Base-by-base conservation (phyloP, 2,797 vertebrate genomes). In the Margarornis squamiger region DNA sequence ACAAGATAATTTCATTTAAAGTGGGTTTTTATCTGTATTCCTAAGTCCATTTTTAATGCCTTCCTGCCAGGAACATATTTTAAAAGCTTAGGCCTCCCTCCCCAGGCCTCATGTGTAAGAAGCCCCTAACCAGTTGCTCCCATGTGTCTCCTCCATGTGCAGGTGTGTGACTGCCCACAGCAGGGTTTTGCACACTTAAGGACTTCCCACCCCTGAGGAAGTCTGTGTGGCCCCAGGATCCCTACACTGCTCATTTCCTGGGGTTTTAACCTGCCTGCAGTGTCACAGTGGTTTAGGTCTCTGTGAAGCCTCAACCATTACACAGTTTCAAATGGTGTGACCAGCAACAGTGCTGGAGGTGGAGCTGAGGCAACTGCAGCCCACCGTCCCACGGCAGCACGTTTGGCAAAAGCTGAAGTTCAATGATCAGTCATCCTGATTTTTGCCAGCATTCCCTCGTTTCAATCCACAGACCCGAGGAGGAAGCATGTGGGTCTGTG, bases 301-400 rank as follows among this genome's bases (percentile, higher is more conserved):
- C 51, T 0, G 1, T 38, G 38, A 57, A 43, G 46, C 45, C 36
- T 75, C 34, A 4, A 2, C 8, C 39, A 20, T 43, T 58, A 27
- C 38, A 14, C 12, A 2, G 7, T 38, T 46, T 70, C n/a, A 41
- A 39, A 30, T 2, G n/a, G 9, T 26, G 16, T 12, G 45, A 29
- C 30, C 48, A 7, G 34, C 23, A 34, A 3, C 3, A 2, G 23
- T 6, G 26, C 2, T 67, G 71, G 62, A 45, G 3, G 2, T 3
- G 20, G 7, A 23, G 34, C 61, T 36, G 62, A 49, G 41, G 41
- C 43, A 48, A n/a, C 80, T 71, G 30, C 32, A n/a, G 6, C 3
- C 49, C 34, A 13, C 10, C 0, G 3, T 34, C 7, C n/a, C 49
- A 1, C 2, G 2, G 12, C 1, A 7, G 46, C 89, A 26, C 10